Base-by-base conservation (phyloP, 92 coral and sea anemone species). In the Zoanthus sansibaricus region DNA sequence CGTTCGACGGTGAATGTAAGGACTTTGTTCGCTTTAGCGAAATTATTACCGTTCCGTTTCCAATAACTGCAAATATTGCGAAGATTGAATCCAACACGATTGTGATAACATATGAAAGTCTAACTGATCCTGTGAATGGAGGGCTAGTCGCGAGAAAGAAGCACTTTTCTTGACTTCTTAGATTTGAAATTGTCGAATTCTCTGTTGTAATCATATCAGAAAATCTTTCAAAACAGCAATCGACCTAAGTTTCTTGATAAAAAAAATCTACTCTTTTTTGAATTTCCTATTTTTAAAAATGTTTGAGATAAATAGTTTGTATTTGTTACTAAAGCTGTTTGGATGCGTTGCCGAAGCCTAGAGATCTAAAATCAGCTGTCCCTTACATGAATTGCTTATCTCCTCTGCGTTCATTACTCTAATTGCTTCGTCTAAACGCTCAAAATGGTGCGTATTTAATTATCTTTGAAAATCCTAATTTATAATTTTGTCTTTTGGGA, bases 31-130 rank as follows among this genome's bases (percentile, higher is more conserved):
- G 46, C 75, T 72, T 44, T 59, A 80, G 6, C n/a, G 85, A 45
- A 44, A 47, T 49, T 13, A 67, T 7, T 20, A 80, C 85, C 6
- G 45, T 67, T 4, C 85, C 75, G 47, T 80, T 80, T 14, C 85
- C 85, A 6, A 64, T 9, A 12, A 80, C 44, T 20, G 85, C 73
- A 49, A 80, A 80, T 32, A 46, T 14, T 0, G 85, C 85, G 20
- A 64, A 80, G 73, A 66, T 6, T 11, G 37, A 18, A 80, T 80
- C 61, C 73, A 80, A 6, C 33, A 67, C 75, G 58, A 58, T 10
- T 33, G 85, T 80, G 46, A 80, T 21, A 9, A 62, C 49, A 20
- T 20, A 80, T 11, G 85, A 80, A 66, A 80, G 46, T n/a, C 18
- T 15, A 13, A 80, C 16, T 42, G 59, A 46, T 68, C 47, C 18